Conservation (phyloP, 2,113 vertebrate species). For the Aptenodytes forsteri region DNA sequence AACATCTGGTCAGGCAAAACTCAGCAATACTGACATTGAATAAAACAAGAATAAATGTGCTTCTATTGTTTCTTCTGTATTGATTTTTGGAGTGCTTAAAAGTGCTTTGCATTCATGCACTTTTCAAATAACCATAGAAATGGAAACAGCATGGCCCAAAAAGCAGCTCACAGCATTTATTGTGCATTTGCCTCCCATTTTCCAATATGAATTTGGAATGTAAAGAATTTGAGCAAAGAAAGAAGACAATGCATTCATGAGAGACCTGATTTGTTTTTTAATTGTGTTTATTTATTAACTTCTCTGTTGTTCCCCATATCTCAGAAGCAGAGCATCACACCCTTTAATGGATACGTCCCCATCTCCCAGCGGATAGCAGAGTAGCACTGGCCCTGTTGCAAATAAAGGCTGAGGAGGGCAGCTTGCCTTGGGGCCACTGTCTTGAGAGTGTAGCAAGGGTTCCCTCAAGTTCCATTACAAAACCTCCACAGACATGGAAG, state of each 20-base stretch:
- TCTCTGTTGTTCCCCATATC: neutral
- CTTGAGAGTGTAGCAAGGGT: neutral
- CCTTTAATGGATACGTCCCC: neutral
- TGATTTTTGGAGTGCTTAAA: constrained; percentile 60
- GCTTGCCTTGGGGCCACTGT: neutral
- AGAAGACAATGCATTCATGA: constrained; percentile 36
- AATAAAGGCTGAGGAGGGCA: neutral
- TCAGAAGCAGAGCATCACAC: constrained; percentile 6
- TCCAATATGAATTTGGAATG: constrained; percentile 10
- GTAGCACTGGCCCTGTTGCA: neutral
- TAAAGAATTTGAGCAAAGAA: constrained; percentile 40
- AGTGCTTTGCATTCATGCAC: constrained; percentile 44
- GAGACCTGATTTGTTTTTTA: constrained; percentile 30
- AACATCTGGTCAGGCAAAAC: constrained; percentile 64
- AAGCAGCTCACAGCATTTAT: constrained; percentile 6
- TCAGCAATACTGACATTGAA: constrained; percentile 43
- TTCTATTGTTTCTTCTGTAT: constrained; percentile 50
- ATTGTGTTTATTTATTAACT: constrained; percentile 60
- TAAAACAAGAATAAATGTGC: constrained; percentile 46
- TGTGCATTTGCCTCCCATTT: constrained; percentile 25
- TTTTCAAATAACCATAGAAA: constrained; percentile 54
- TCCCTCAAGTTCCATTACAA: neutral
- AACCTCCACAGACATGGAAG: neutral
- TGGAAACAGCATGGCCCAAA: constrained; percentile 12
- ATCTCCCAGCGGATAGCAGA: neutral